Percentiles rank a stretch among this genome's conserved stretches.
These are phyloP conservation scores for Brachypteracias leptosomus DNA, from an alignment of 2,113 vertebrate species.

Conservation along the genomic window DNA sequence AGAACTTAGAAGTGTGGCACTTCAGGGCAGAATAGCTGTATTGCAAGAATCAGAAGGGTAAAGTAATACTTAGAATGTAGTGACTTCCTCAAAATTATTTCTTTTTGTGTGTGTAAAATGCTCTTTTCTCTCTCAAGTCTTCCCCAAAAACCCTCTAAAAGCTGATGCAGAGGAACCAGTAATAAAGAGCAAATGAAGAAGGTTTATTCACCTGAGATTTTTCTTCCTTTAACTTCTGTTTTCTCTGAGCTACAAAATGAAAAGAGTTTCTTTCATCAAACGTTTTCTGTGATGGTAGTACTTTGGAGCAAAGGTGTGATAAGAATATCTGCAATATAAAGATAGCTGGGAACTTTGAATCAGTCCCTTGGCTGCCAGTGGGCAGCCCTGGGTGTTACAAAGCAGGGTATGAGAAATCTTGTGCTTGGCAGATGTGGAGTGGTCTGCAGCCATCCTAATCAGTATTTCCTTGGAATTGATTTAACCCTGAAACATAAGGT, in stretches of 20 bases:
- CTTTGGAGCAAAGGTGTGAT: not conserved
- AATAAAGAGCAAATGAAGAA: not conserved
- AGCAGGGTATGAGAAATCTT: not conserved
- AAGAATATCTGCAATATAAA: conserved; percentile 27
- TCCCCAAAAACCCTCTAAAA: not conserved
- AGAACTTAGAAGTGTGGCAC: not conserved
- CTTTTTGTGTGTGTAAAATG: not conserved
- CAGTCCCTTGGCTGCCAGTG: not conserved
- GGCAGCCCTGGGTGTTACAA: not conserved
- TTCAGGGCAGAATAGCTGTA: not conserved
- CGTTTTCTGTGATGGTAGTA: not conserved
- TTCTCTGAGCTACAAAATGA: not conserved
- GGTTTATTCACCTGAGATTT: not conserved
- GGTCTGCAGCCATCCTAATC: not conserved
- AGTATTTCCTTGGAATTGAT: not conserved
- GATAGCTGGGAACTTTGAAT: not conserved
- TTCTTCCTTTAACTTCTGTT: not conserved
- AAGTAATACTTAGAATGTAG: not conserved
- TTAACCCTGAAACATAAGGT: not conserved
- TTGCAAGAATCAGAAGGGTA: not conserved
- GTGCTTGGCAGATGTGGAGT: not conserved
- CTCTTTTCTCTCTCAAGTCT: not conserved
- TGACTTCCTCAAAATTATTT: not conserved
- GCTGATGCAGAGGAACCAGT: not conserved
- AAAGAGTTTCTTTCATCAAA: not conserved